These are phyloP conservation scores for Margaritifera margaritifera DNA, from an alignment of 2,888 invertebrate species.

Conservation along the genomic window DNA sequence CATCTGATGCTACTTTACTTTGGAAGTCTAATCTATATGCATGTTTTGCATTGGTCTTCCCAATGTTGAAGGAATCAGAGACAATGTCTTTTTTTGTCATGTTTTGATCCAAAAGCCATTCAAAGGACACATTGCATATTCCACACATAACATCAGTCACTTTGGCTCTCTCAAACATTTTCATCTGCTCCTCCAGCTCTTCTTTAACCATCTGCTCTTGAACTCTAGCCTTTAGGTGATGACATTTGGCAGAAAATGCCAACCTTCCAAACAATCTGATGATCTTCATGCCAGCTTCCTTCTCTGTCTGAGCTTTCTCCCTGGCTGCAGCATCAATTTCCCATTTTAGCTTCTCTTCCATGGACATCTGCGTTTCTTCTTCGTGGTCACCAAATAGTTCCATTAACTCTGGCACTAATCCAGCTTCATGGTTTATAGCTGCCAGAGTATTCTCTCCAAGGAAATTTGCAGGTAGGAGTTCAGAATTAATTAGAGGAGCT, in stretches of 20 bases:
- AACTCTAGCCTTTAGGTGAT: constrained; percentile 11
- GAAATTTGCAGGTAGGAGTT: constrained; percentile 7
- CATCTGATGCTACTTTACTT: too few species aligned
- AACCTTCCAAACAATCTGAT: not conserved
- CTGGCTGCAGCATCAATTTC: not conserved
- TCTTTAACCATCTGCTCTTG: constrained; percentile 27
- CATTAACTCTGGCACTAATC: too few species aligned
- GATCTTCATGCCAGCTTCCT: not conserved
- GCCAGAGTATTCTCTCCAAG: not conserved
- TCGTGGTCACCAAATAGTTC: not conserved
- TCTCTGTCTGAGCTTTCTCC: too few species aligned
- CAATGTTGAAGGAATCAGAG: too few species aligned
- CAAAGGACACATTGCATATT: constrained; percentile 38
- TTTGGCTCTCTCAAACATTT: constrained; percentile 25
- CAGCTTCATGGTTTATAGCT: not conserved
- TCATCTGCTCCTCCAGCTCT: constrained; percentile 26
- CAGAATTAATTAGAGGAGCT: constrained; percentile 8
- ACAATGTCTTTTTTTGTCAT: not conserved
- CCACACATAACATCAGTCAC: constrained; percentile 40
- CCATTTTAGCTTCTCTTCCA: not conserved
- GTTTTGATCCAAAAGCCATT: constrained; percentile 10
- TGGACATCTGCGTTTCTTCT: not conserved
- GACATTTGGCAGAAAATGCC: not conserved
- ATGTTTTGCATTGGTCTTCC: not conserved
- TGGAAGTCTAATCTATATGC: too few species aligned